phyloP scores from a whole-genome alignment of 35 echinoderm and acorn worm species.

The Hemicentrotus pulcherrimus region DNA sequence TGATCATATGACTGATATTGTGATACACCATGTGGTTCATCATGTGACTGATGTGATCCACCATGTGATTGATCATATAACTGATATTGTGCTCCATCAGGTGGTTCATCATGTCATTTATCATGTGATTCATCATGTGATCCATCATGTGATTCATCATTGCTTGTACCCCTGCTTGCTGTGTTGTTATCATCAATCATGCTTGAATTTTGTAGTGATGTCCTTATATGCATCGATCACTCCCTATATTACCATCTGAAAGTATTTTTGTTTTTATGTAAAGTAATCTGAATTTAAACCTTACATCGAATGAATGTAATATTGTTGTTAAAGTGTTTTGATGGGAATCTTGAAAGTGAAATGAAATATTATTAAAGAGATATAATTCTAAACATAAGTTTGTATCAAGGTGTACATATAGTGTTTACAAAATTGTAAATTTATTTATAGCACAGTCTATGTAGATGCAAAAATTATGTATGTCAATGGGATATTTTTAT shows the following conservation, averaged over 20 bases:
- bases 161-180: neutral
- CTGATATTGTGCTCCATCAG: neutral
- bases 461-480: neutral
- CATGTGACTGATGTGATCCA: too few species aligned
- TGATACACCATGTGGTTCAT: neutral
- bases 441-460: constrained; percentile 6
- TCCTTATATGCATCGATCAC: neutral
- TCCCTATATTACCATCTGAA: neutral
- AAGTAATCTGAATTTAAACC: neutral
- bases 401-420: constrained; percentile 4
- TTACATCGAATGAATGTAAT: neutral
- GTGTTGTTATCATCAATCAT: neutral
- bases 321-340: neutral
- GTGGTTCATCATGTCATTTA: too few species aligned
- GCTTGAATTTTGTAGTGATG: neutral
- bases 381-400: neutral
- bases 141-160: neutral
- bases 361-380: constrained; percentile 17
- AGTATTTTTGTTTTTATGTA: neutral
- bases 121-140: neutral
- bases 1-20: neutral
- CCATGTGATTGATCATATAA: too few species aligned
- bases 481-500: neutral
- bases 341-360: neutral
- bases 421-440: constrained; percentile 5